A percentile compares a stretch with the other conserved stretches of the same genome.
These are phyloP conservation scores for Pseudochirops cupreus DNA, from an alignment of 2,797 vertebrate genomes.

Conservation along the genomic window DNA sequence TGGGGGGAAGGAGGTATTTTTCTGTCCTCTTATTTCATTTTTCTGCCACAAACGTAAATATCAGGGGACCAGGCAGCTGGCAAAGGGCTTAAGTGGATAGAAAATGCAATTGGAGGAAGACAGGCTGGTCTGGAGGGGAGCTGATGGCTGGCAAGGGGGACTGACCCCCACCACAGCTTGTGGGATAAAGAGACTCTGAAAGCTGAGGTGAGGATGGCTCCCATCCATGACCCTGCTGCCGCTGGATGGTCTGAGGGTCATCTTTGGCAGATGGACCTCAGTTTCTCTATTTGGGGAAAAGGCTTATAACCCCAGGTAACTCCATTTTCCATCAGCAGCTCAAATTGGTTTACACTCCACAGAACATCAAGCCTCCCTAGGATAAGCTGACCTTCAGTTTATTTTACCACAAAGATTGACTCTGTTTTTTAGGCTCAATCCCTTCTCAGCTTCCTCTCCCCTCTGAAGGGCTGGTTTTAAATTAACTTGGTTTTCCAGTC, in stretches of 20 bases:
- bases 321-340: not conserved
- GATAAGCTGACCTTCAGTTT: not conserved
- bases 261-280: not conserved
- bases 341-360: not conserved
- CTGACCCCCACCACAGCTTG: not conserved
- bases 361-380: not conserved
- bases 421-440: not conserved
- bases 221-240: not conserved
- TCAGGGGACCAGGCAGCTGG: conserved; percentile 72
- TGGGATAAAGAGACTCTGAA: not conserved
- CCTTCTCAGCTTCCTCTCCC: not conserved
- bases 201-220: rapidly evolving
- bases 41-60: conserved; percentile 26
- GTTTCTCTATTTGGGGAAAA: not conserved
- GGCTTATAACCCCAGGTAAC: not conserved
- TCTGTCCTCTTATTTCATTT: conserved; percentile 67
- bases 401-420: not conserved
- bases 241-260: not conserved
- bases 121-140: not conserved
- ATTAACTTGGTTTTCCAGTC: not conserved
- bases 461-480: not conserved
- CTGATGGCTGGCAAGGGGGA: not conserved
- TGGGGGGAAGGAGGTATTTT: conserved; percentile 9
- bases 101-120: conserved; percentile 54
- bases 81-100: conserved; percentile 36